Base-by-base conservation (phyloP, 2,797 vertebrate genomes). In the Muscicapa comitata region DNA sequence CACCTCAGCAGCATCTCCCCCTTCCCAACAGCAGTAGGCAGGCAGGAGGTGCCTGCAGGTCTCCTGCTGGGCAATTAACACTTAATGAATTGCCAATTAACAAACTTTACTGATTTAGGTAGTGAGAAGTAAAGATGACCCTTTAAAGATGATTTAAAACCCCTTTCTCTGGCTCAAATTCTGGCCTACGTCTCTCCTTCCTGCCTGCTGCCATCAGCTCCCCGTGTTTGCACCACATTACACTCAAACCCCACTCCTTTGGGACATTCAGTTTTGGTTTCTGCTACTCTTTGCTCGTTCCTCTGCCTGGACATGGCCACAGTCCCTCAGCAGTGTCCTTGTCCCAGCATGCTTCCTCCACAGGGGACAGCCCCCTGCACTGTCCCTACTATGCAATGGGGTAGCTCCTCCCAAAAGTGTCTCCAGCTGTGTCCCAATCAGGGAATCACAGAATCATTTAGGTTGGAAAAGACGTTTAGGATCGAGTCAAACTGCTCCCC, bases 151-250 rank as follows among this genome's bases (percentile, higher is more conserved):
- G 1, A 43, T 40, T 74, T 51, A 16, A 66, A 88, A 42, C 5
- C 3, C 7, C 9, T 6, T 43, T 33, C 24, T n/a, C 17, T 86
- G 26, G 23, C 40, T 81, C 33, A n/a, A 0, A 6, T 13, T 29
- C 63, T 70, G 38, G 9, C 72, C 16, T 31, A 19, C 57, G 47
- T 24, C 15, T 65, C 33, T 70, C 47, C 28, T 58, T 74, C 38
- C 11, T 37, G 51, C 35, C 50, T 35, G 4, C 24, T 38, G 4
- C n/a, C 2, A 10, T 14, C 61, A 53, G 45, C 17, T 77, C 38
- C 38, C 23, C 0, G 0, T 19, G 17, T 67, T 51, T 77, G 13
- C 1, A 3, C 31, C 45, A 35, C 0, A 0, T 70, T 37, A 28
- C 5, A 1, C 8, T 40, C 20, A n/a, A 29, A 10, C 35, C 17